A percentile compares a stretch with the other conserved stretches of the same genome.
These are phyloP conservation scores for Melipona beecheii DNA, from an alignment of 2,888 invertebrate species.

Conservation along the genomic window DNA sequence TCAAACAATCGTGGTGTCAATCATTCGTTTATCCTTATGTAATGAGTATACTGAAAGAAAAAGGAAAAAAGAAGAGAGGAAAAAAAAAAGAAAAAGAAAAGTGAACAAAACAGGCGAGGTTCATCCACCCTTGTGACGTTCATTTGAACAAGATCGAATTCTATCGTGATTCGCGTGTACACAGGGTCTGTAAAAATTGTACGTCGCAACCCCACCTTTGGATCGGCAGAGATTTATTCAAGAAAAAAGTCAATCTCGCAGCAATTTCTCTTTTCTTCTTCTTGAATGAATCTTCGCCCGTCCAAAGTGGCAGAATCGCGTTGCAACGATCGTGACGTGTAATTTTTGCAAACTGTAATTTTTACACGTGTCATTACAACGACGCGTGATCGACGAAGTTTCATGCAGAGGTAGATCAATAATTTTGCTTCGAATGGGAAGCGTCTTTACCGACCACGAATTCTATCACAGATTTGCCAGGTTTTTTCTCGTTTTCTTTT, in stretches of 20 bases:
- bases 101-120: slow-evolving; percentile 13
- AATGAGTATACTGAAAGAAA: neutral
- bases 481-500: slow-evolving; percentile 4
- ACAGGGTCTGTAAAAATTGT: no score
- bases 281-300: no score
- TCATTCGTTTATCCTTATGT: neutral
- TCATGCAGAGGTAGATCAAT: slow-evolving; percentile 9
- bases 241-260: no score
- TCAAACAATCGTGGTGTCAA: slow-evolving; percentile 8
- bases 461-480: slow-evolving; percentile 45
- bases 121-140: slow-evolving; percentile 21
- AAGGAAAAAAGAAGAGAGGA: no score
- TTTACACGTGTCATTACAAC: neutral
- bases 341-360: no score
- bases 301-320: no score
- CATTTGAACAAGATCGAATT: slow-evolving; percentile 37
- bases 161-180: neutral
- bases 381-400: slow-evolving; percentile 2
- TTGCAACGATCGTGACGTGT: no score
- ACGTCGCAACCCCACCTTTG: no score
- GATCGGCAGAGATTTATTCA: no score
- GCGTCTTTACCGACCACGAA: slow-evolving; percentile 1
- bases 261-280: no score
- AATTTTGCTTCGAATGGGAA: slow-evolving; percentile 13
- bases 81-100: no score